phyloP scores from a whole-genome alignment of 2,113 vertebrate species.

The Verasper variegatus region DNA sequence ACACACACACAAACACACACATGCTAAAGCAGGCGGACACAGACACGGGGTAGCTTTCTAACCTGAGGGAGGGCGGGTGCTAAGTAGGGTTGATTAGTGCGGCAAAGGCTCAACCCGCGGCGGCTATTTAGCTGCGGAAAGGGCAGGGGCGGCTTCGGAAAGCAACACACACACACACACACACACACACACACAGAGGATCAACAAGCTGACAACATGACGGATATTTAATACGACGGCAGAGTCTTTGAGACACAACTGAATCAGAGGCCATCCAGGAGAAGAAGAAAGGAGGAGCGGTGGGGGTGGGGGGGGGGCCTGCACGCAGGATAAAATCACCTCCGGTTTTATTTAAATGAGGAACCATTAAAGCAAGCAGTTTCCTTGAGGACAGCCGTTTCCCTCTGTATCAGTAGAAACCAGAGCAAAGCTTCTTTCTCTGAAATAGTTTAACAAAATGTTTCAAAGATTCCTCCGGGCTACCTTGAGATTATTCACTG shows the following conservation, averaged over 20 bases:
- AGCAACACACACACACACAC: constrained; percentile 83
- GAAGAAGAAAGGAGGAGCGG: background rate
- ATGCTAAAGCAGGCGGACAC: constrained; percentile 2
- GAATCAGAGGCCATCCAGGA: constrained; percentile 39
- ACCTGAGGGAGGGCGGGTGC: constrained; percentile 79
- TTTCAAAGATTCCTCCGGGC: constrained; percentile 62
- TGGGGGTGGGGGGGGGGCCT: too few relatives aligned
- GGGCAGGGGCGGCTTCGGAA: constrained; percentile 87
- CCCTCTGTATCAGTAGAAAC: constrained; percentile 18
- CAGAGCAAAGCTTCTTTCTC: constrained; percentile 28
- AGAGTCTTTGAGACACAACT: constrained; percentile 47
- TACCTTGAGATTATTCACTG: constrained; percentile 61
- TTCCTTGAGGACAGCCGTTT: constrained; percentile 57
- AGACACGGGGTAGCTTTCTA: constrained; percentile 54
- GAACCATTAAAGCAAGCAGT: constrained; percentile 42
- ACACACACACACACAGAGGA: constrained; percentile 25
- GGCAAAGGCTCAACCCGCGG: constrained; percentile 82
- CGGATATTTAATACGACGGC: constrained; percentile 37
- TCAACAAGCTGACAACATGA: constrained; percentile 58
- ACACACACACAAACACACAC: constrained; percentile 33
- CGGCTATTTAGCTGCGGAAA: constrained; percentile 84
- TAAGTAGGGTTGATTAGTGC: constrained; percentile 88
- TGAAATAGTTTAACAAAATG: constrained; percentile 62
- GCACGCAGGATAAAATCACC: constrained; percentile 28
- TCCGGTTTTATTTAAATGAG: constrained; percentile 60